A percentile compares a stretch with the other conserved stretches of the same genome.
These are phyloP conservation scores for Phaedon cochleariae DNA, from an alignment of 2,888 invertebrate genomes.

Conservation along the genomic window DNA sequence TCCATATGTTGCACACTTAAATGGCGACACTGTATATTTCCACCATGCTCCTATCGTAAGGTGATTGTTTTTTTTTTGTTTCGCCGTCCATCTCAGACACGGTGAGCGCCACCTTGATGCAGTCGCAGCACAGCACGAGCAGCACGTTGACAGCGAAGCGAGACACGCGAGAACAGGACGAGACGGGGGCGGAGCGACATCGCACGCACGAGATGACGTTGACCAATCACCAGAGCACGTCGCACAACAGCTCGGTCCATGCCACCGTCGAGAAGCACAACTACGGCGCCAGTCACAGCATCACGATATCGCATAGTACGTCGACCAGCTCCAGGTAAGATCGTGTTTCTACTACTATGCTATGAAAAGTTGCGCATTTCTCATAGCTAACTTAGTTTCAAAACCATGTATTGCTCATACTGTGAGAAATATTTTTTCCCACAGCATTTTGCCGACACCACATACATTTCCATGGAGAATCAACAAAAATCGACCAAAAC, in stretches of 20 bases:
- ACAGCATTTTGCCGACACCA: too few relatives aligned
- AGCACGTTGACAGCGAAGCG: conserved; percentile 77
- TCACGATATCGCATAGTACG: conserved; percentile 74
- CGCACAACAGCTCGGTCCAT: conserved; percentile 71
- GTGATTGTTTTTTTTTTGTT: too few relatives aligned
- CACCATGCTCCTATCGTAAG: too few relatives aligned
- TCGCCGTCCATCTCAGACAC: conserved; percentile 55
- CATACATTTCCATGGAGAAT: too few relatives aligned
- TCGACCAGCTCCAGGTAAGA: conserved; percentile 66
- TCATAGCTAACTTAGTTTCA: too few relatives aligned
- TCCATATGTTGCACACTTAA: too few relatives aligned
- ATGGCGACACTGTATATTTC: too few relatives aligned
- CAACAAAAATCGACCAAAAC: too few relatives aligned
- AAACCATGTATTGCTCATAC: too few relatives aligned
- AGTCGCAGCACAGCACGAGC: conserved; percentile 75
- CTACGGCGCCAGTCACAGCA: conserved; percentile 63
- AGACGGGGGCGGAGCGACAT: conserved; percentile 66
- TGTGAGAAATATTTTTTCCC: too few relatives aligned
- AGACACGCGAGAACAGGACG: conserved; percentile 63
- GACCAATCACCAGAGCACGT: conserved; percentile 73
- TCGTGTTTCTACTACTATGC: too few relatives aligned
- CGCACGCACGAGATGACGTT: conserved; percentile 72
- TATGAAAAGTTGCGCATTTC: too few relatives aligned
- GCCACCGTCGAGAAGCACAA: conserved; percentile 72
- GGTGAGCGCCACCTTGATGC: conserved; percentile 75